Percentiles rank a stretch among this genome's conserved stretches.
phyloP scores from a whole-genome alignment of 2,888 invertebrate species.

The Drosophila prolongata region DNA sequence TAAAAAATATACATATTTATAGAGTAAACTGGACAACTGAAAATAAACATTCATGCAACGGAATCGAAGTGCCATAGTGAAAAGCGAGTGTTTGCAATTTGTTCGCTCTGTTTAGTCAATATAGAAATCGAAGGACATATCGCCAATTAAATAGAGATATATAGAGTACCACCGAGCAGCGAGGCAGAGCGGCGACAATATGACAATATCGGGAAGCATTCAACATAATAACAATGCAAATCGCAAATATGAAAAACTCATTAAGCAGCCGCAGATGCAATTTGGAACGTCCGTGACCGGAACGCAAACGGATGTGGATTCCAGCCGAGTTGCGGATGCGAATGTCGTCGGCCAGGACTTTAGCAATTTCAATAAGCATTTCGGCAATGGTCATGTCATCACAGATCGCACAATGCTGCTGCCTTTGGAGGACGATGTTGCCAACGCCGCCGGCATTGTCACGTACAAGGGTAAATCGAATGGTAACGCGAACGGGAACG shows the following conservation, averaged over 20 bases:
- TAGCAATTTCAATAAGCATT: conserved; percentile 62
- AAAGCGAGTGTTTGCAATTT: conserved; percentile 20
- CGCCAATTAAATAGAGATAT: conserved; percentile 61
- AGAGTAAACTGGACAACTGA: conserved; percentile 18
- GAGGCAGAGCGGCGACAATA: conserved; percentile 52
- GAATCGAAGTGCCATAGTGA: conserved; percentile 59
- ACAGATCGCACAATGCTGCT: conserved; percentile 67
- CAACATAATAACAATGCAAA: conserved; percentile 51
- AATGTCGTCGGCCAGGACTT: conserved; percentile 28
- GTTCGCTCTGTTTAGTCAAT: conserved; percentile 27
- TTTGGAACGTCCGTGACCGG: conserved; percentile 60
- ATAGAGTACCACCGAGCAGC: conserved; percentile 57
- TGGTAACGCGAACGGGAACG: conserved; percentile 36
- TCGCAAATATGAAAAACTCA: conserved; percentile 81
- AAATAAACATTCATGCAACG: conserved; percentile 29
- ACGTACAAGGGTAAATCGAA: conserved; percentile 69
- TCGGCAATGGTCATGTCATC: conserved; percentile 56
- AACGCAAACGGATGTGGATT: conserved; percentile 56
- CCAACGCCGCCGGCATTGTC: conserved; percentile 56
- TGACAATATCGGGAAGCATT: conserved; percentile 69
- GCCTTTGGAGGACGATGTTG: conserved; percentile 46
- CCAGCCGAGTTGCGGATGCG: conserved; percentile 20
- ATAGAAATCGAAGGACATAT: conserved; percentile 24
- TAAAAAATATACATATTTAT: conserved; percentile 16
- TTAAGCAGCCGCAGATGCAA: conserved; percentile 70